Evolutionary conservation across 2,888 invertebrate species (phyloP).

Genomic region (Elmis aenea): DNA sequence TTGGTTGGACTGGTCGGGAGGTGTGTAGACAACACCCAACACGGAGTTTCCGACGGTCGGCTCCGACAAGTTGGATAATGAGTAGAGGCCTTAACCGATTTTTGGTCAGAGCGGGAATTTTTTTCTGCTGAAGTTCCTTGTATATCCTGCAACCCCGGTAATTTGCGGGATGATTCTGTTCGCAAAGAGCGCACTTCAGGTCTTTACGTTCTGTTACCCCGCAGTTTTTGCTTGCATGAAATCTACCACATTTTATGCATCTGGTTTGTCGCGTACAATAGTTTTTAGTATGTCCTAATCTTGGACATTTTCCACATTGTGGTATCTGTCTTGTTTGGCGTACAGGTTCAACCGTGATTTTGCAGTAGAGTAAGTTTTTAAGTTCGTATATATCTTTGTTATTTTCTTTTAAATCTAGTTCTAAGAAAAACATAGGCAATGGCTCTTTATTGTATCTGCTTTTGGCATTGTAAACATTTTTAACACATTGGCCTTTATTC

Average conservation of each 20-base stretch:
- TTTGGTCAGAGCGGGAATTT: constrained; percentile 1
- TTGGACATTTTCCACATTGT: background rate
- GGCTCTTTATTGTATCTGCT: background rate
- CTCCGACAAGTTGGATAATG: too few relatives aligned
- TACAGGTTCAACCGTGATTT: background rate
- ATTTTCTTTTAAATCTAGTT: background rate
- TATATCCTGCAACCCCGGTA: too few relatives aligned
- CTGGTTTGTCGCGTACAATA: background rate
- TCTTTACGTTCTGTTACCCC: background rate
- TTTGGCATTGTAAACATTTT: background rate
- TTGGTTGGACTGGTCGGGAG: too few relatives aligned
- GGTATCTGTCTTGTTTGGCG: constrained; percentile 1
- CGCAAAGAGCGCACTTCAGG: constrained; percentile 1
- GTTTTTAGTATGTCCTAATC: background rate
- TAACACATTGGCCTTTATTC: background rate
- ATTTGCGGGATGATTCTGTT: too few relatives aligned
- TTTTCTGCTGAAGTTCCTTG: too few relatives aligned
- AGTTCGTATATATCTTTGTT: background rate
- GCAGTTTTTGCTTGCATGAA: constrained; percentile 1
- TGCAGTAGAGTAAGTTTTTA: background rate
- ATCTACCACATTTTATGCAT: constrained; percentile 1
- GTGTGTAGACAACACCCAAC: too few relatives aligned
- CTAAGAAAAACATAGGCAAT: background rate
- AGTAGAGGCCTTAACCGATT: too few relatives aligned
- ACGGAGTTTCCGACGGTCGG: too few relatives aligned